Conservation (phyloP, 2,113 vertebrate genomes). For the Sinosuthora webbiana region DNA sequence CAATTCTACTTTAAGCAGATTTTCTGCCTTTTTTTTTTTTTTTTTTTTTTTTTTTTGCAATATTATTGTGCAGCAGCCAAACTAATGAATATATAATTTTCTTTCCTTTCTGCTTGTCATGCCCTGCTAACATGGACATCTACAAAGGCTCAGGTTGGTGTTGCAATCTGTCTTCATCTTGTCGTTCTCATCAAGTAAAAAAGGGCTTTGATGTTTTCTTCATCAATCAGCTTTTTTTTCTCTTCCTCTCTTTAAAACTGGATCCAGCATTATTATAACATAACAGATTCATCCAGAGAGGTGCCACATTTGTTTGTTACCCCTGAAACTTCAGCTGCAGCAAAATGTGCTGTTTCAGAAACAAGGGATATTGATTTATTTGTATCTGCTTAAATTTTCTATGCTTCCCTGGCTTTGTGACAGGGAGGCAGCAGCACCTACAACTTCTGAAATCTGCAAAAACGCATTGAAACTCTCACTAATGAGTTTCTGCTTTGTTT, state of each 20-base stretch:
- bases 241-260: slow-evolving; percentile 32
- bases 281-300: slow-evolving; percentile 13
- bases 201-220: slow-evolving; percentile 58
- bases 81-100: slow-evolving; percentile 95
- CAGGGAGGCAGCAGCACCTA: slow-evolving; percentile 28
- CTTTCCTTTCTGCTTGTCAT: slow-evolving; percentile 89
- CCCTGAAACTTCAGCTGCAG: slow-evolving; percentile 41
- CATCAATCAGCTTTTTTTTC: slow-evolving; percentile 49
- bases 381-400: slow-evolving; percentile 57
- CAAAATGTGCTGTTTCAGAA: slow-evolving; percentile 46
- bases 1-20: slow-evolving; percentile 46
- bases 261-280: slow-evolving; percentile 41
- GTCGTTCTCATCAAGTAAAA: slow-evolving; percentile 71
- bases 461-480: slow-evolving; percentile 13
- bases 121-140: slow-evolving; percentile 95
- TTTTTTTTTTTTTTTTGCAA: slow-evolving; percentile 31
- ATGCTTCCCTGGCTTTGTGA: slow-evolving; percentile 48
- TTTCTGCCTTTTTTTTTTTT: slow-evolving; percentile 49
- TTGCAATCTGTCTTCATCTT: slow-evolving; percentile 83
- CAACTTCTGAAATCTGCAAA: slow-evolving; percentile 34
- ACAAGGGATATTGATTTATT: slow-evolving; percentile 42
- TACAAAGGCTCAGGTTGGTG: slow-evolving; percentile 99
- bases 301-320: slow-evolving; percentile 31
- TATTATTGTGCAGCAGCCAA: slow-evolving; percentile 68
- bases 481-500: background rate